These are phyloP conservation scores for Mesocricetus auratus DNA, from an alignment of 2,113 vertebrate genomes.

Conservation along the genomic window DNA sequence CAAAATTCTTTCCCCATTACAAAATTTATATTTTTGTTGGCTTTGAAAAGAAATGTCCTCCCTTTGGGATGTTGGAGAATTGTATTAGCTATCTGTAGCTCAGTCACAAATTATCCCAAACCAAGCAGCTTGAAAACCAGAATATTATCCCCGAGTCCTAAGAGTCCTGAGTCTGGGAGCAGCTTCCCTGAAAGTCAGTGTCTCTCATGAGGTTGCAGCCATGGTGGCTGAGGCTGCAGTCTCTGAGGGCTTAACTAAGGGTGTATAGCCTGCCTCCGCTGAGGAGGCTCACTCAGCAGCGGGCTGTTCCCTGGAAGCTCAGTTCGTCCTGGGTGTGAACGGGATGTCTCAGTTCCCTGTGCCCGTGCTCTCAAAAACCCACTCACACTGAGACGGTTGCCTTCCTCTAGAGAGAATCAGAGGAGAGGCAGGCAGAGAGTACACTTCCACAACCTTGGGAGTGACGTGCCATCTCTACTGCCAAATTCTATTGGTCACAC, in stretches of 20 bases:
- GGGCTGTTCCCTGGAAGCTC: not conserved
- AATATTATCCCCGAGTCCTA: not conserved
- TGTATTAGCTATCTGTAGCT: not conserved
- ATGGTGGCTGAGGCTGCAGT: not conserved
- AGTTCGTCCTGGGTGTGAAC: not conserved
- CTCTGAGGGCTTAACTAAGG: not conserved
- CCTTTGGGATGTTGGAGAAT: not conserved
- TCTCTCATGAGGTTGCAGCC: not conserved
- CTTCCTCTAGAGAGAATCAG: not conserved
- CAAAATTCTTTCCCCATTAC: not conserved
- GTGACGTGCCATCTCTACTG: not conserved
- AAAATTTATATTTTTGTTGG: not conserved
- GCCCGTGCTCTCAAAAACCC: not conserved
- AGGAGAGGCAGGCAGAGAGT: not conserved
- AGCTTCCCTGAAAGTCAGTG: not conserved
- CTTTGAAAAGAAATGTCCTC: slow-evolving; percentile 31
- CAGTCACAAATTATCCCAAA: not conserved
- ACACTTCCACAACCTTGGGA: not conserved
- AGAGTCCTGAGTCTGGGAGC: not conserved
- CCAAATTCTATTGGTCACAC: not conserved
- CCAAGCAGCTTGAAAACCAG: not conserved
- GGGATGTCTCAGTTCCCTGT: not conserved
- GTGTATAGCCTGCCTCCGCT: not conserved
- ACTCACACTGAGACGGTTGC: not conserved
- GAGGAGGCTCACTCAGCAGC: not conserved